phyloP scores from a whole-genome alignment of 2,888 invertebrate genomes.

The Cantharis nigra region DNA sequence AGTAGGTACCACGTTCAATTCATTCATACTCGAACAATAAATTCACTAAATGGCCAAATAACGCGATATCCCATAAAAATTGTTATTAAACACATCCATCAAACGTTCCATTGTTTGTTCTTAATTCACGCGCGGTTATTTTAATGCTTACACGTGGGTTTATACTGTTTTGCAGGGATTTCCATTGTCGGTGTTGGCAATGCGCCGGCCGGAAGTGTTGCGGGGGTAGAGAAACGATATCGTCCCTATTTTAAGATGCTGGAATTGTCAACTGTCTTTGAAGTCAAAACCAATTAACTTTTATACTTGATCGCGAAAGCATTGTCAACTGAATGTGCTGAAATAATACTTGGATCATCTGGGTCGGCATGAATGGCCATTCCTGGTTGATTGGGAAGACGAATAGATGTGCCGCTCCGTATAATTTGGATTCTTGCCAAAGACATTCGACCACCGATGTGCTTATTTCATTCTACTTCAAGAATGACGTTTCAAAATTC shows the following conservation, averaged over 20 bases:
- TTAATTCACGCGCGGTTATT: slow-evolving; percentile 41
- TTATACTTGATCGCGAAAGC: slow-evolving; percentile 45
- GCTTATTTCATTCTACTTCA: slow-evolving; percentile 26
- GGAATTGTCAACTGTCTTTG: slow-evolving; percentile 52
- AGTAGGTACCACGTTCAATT: slow-evolving; percentile 30
- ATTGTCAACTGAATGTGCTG: slow-evolving; percentile 43
- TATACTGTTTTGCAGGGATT: slow-evolving; percentile 45
- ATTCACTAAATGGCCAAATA: not conserved
- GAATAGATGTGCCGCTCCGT: slow-evolving; percentile 28
- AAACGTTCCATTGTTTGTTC: slow-evolving; percentile 45
- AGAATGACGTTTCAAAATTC: slow-evolving; percentile 26
- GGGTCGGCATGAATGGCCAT: slow-evolving; percentile 38
- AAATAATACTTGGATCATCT: slow-evolving; percentile 33
- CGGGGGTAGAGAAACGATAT: slow-evolving; percentile 35
- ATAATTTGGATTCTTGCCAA: slow-evolving; percentile 28
- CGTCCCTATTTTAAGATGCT: slow-evolving; percentile 46
- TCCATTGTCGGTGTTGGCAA: slow-evolving; percentile 56
- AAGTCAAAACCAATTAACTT: slow-evolving; percentile 52
- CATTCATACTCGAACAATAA: slow-evolving; percentile 8
- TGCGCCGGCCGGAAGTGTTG: slow-evolving; percentile 51
- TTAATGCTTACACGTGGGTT: slow-evolving; percentile 41
- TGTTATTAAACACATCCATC: slow-evolving; percentile 38
- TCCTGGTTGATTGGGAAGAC: slow-evolving; percentile 34
- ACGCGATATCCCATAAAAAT: not conserved
- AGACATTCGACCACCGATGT: slow-evolving; percentile 30